Conservation (phyloP, 2,888 invertebrate species). For the Didymodactylos carnosus region DNA sequence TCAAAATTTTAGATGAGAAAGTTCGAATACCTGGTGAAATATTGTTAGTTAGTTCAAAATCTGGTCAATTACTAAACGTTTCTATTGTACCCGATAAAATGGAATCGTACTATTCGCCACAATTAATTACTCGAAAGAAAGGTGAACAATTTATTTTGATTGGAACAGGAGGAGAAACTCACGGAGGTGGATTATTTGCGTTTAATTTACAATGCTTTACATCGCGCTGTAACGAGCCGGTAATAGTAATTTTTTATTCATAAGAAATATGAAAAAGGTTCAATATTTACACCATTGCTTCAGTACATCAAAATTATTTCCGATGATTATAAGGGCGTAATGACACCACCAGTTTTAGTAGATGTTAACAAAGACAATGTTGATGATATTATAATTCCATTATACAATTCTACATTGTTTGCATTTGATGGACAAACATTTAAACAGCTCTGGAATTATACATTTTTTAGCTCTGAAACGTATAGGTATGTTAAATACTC, state of each 20-base stretch:
- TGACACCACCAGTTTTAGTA: slow-evolving; percentile 44
- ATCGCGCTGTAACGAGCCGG: slow-evolving; percentile 39
- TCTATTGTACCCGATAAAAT: slow-evolving; percentile 43
- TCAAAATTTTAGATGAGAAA: slow-evolving; percentile 10
- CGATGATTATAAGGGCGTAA: slow-evolving; percentile 46
- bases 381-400: slow-evolving; percentile 51
- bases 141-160: slow-evolving; percentile 41
- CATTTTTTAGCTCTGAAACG: slow-evolving; percentile 46
- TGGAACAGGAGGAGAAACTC: slow-evolving; percentile 53
- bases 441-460: slow-evolving; percentile 51
- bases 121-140: slow-evolving; percentile 33
- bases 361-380: slow-evolving; percentile 52
- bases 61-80: slow-evolving; percentile 45
- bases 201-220: slow-evolving; percentile 35
- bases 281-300: background rate
- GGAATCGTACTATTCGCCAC: slow-evolving; percentile 54
- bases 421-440: slow-evolving; percentile 52
- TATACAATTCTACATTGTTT: slow-evolving; percentile 50
- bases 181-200: slow-evolving; percentile 45
- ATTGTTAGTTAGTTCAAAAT: slow-evolving; percentile 49
- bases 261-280: slow-evolving; percentile 17
- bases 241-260: slow-evolving; percentile 14
- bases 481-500: slow-evolving; percentile 37
- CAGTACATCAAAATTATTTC: slow-evolving; percentile 37
- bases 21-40: slow-evolving; percentile 44